These are phyloP conservation scores for Cheilosia soror DNA, from an alignment of 2,888 invertebrate genomes.

Conservation along the genomic window DNA sequence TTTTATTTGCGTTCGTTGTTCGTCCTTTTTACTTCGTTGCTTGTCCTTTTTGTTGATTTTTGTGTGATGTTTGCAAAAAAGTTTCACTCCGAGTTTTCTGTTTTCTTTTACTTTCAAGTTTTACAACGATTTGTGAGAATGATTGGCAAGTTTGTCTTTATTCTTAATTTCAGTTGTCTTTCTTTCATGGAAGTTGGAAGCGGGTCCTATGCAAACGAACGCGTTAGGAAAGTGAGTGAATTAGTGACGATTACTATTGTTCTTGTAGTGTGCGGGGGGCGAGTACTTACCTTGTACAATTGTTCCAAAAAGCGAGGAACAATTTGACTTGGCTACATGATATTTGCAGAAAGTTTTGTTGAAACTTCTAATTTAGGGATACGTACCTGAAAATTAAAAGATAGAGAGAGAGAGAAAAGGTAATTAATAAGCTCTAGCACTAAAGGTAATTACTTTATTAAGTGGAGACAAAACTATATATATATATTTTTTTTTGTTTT, in stretches of 20 bases:
- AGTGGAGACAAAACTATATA: conserved; percentile 5
- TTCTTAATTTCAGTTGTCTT: conserved; percentile 67
- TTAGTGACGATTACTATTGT: conserved; percentile 67
- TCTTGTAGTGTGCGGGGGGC: background rate
- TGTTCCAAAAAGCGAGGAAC: conserved; percentile 32
- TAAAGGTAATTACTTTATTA: conserved; percentile 38
- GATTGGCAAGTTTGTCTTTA: conserved; percentile 74
- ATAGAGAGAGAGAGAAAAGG: conserved; percentile 17
- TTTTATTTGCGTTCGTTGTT: conserved; percentile 58
- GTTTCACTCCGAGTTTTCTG: conserved; percentile 44
- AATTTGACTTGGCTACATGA: conserved; percentile 67
- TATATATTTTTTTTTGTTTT: background rate
- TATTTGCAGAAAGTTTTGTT: conserved; percentile 64
- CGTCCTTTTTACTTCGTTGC: conserved; percentile 36
- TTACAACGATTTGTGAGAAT: conserved; percentile 68
- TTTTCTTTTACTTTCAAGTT: conserved; percentile 54
- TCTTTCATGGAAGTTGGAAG: conserved; percentile 28
- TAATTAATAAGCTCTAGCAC: conserved; percentile 21
- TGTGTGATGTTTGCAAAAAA: conserved; percentile 63
- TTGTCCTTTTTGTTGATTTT: conserved; percentile 58
- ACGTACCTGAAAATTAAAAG: conserved; percentile 41
- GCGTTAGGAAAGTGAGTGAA: conserved; percentile 64
- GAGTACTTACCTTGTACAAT: conserved; percentile 42
- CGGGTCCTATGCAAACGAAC: conserved; percentile 44
- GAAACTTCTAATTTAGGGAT: conserved; percentile 33